A percentile compares a stretch with the other conserved stretches of the same genome.
Evolutionary conservation across 2,797 vertebrate genomes (phyloP).

Genomic region (Apodemus agrarius): DNA sequence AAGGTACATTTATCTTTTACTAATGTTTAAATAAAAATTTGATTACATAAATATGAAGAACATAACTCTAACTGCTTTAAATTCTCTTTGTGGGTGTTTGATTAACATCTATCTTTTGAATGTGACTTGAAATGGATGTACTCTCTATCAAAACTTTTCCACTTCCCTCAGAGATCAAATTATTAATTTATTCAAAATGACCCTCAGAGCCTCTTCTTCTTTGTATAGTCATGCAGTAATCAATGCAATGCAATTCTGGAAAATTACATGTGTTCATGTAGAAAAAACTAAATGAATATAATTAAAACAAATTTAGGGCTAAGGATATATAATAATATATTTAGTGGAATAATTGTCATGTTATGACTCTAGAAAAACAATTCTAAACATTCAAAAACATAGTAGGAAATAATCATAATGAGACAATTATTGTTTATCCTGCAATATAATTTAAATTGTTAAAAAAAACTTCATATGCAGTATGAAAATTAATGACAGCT

Average conservation of each 20-base stretch:
- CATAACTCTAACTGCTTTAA: slow-evolving; percentile 35
- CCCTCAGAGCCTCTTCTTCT: slow-evolving; percentile 21
- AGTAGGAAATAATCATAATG: neutral
- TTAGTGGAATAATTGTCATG: neutral
- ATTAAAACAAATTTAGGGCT: slow-evolving; percentile 54
- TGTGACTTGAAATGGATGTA: slow-evolving; percentile 49
- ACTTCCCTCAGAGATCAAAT: slow-evolving; percentile 71
- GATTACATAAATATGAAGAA: slow-evolving; percentile 56
- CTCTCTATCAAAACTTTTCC: slow-evolving; percentile 42
- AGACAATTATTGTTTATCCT: slow-evolving; percentile 46
- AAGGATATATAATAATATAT: slow-evolving; percentile 43
- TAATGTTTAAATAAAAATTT: slow-evolving; percentile 41
- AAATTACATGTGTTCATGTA: slow-evolving; percentile 12
- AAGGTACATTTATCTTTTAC: neutral
- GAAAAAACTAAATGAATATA: slow-evolving; percentile 28
- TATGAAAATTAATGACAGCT: neutral
- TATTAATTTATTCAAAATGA: slow-evolving; percentile 54
- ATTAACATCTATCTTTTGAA: slow-evolving; percentile 51
- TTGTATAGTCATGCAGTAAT: neutral
- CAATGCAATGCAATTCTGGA: slow-evolving; percentile 37
- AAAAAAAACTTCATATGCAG: slow-evolving; percentile 53
- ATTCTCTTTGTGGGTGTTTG: slow-evolving; percentile 47
- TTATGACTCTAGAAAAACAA: neutral
- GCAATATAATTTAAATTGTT: slow-evolving; percentile 60
- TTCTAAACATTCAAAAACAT: neutral